Percentiles rank a stretch among this genome's conserved stretches.
These are phyloP conservation scores for Lasioglossum marginatum DNA, from an alignment of 2,888 invertebrate species.

Conservation along the genomic window DNA sequence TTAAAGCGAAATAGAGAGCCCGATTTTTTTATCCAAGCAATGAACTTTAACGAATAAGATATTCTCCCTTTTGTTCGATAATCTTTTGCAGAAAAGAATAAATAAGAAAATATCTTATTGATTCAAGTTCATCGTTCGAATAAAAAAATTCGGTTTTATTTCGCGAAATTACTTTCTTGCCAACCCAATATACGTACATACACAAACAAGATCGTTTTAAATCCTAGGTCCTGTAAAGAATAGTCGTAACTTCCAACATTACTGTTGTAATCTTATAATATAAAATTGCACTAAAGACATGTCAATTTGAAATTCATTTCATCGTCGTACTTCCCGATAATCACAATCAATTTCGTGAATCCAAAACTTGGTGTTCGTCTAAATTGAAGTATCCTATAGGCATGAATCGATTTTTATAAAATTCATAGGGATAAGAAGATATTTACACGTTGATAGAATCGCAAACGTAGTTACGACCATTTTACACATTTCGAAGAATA, in stretches of 20 bases:
- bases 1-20: too few species aligned
- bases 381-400: constrained; percentile 17
- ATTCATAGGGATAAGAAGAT: constrained; percentile 21
- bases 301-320: background rate
- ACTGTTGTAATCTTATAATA: background rate
- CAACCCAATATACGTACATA: constrained; percentile 4
- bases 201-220: constrained; percentile 31
- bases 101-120: too few species aligned
- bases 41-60: too few species aligned
- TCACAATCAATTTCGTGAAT: background rate
- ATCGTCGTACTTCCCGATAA: background rate
- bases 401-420: background rate
- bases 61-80: too few species aligned
- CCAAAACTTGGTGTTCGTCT: background rate
- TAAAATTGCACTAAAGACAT: constrained; percentile 22
- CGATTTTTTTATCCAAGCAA: too few species aligned
- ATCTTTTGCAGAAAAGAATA: too few species aligned
- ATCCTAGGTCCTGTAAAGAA: constrained; percentile 28
- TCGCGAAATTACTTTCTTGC: too few species aligned
- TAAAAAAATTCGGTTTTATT: too few species aligned
- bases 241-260: constrained; percentile 52
- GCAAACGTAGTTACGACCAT: constrained; percentile 50
- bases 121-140: too few species aligned
- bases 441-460: background rate
- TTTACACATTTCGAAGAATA: constrained; percentile 16